Conservation (phyloP, 2,113 vertebrate species). For the Gnathonemus echidnorhynchus region DNA sequence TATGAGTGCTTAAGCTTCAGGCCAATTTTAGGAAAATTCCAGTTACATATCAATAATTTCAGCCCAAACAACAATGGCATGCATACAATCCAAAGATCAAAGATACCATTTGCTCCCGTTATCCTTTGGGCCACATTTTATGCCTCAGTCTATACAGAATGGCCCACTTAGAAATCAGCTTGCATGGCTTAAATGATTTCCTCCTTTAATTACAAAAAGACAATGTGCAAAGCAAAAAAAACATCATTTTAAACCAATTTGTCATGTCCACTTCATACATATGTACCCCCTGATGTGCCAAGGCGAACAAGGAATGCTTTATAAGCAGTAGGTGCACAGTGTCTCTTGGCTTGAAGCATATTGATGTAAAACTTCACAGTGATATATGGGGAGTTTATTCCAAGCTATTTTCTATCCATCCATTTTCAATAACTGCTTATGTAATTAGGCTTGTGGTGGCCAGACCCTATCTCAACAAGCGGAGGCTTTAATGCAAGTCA, state of each 20-base stretch:
- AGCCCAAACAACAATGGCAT: background rate
- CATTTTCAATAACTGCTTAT: background rate
- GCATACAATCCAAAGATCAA: background rate
- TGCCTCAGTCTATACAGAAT: background rate
- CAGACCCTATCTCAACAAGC: background rate
- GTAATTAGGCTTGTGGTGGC: background rate
- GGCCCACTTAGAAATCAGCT: background rate
- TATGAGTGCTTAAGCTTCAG: background rate
- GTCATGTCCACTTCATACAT: background rate
- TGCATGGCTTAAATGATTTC: background rate
- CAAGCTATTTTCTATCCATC: background rate
- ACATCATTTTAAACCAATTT: background rate
- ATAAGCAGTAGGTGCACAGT: background rate
- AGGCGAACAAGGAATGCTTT: background rate
- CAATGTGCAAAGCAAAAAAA: background rate
- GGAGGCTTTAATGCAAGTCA: background rate
- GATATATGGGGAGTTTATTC: background rate
- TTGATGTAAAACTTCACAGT: slow-evolving; percentile 8
- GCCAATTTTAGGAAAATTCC: background rate
- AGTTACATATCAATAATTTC: background rate
- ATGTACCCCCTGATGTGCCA: background rate
- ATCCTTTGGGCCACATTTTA: background rate
- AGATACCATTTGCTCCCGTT: background rate
- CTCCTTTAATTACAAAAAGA: background rate
- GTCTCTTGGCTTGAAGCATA: background rate